Evolutionary conservation across 2,113 vertebrate genomes (phyloP), one percentile per base, ranked within the genome.

Genomic region (Lophura nycthemera): DNA sequence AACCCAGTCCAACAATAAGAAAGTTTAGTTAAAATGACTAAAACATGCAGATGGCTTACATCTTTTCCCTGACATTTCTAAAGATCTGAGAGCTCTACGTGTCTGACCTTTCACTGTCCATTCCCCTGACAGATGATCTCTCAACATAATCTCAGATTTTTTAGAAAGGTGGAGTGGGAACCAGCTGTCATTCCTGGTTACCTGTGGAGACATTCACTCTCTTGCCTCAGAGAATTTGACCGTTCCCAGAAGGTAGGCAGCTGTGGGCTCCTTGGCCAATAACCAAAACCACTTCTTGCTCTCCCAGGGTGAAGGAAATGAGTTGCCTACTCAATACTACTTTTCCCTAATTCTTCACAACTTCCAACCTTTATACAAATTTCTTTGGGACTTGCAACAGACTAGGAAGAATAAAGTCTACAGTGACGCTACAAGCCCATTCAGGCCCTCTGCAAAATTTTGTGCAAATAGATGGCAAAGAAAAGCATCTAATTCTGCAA

Each of bases 71-170:
- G 60, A 63, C 11, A 11, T 30, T 84, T 61, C 36, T 69, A 10
- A 47, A 69, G 40, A 24, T 32, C 42, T 0, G 20, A 1, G 20
- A 1, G 0, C 42, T 32, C 48, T 67, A 48, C 1, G 1, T 29
- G 43, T 24, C n/a, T 80, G 63, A 43, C 19, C 27, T 79, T 69
- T 34, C 52, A 77, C 52, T n/a, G 42, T 38, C 16, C 67, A 25
- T 47, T 22, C 13, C 24, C 12, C 32, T 21, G 27, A n/a, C 48
- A 48, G 8, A 38, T 27, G 42, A 43, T 43, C 42, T 48, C 43
- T 56, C 57, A 66, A 24, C n/a, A 29, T 61, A 65, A 61, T 13
- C 48, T 48, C 72, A 48, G 30, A 1, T 2, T 64, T n/a, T 92
- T 73, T 82, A 60, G 56, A 25, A 70, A 61, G 20, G 12, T 56